Conservation (phyloP, 2,797 vertebrate genomes). For the Aplochiton taeniatus region DNA sequence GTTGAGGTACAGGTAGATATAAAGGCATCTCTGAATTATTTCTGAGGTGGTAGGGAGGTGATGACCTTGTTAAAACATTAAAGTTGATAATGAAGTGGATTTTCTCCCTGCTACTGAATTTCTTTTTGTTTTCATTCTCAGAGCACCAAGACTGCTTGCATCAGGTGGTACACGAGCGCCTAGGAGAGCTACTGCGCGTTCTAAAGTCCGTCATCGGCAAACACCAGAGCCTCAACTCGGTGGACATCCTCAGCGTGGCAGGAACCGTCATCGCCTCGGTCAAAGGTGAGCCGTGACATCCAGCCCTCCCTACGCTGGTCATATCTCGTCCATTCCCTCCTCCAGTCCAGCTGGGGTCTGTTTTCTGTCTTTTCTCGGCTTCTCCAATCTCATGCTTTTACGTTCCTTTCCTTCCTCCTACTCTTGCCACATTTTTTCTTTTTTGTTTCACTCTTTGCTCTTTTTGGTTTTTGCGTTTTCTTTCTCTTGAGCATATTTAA, state of each 20-base stretch:
- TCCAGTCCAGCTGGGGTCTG: conserved; percentile 49
- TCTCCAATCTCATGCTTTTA: background rate
- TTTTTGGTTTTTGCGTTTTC: conserved; percentile 28
- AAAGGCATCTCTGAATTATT: too few relatives aligned
- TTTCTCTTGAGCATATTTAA: too few relatives aligned
- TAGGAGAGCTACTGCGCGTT: conserved; percentile 89
- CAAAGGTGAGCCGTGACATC: conserved; percentile 84
- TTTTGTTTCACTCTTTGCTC: conserved; percentile 32
- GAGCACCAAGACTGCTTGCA: conserved; percentile 88
- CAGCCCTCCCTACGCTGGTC: conserved; percentile 24
- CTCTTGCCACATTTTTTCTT: background rate
- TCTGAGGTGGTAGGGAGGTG: too few relatives aligned
- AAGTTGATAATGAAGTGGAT: too few relatives aligned
- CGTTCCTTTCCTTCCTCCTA: conserved; percentile 30
- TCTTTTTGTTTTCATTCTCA: conserved; percentile 44
- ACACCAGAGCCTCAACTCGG: conserved; percentile 92
- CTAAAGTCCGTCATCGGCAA: conserved; percentile 90
- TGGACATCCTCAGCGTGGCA: conserved; percentile 92
- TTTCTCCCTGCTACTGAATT: too few relatives aligned
- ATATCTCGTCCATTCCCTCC: conserved; percentile 43
- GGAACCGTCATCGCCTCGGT: conserved; percentile 92
- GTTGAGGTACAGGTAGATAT: too few relatives aligned
- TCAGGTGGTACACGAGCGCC: conserved; percentile 88
- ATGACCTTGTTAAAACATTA: too few relatives aligned
- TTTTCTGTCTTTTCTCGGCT: conserved; percentile 53